Percentiles rank a stretch among this genome's conserved stretches.
phyloP scores from a whole-genome alignment of 1,140 invertebrate genomes.

The Cotesia glomerata region DNA sequence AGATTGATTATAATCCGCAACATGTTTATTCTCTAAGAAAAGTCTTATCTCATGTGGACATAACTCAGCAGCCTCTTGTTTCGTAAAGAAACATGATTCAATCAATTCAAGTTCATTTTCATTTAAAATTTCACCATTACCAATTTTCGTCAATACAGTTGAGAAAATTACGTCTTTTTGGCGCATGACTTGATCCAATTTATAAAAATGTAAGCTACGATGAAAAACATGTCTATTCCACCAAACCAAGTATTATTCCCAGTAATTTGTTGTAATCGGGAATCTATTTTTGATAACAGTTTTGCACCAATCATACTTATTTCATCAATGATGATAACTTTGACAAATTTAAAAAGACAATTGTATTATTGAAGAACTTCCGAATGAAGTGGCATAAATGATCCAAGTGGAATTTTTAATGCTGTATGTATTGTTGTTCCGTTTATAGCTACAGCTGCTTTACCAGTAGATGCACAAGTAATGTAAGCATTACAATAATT shows the following conservation, averaged over 20 bases:
- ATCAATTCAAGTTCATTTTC: slow-evolving; percentile 23
- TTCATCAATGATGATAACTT: slow-evolving; percentile 48
- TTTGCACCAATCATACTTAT: slow-evolving; percentile 46
- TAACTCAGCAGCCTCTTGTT: slow-evolving; percentile 15
- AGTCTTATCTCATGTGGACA: slow-evolving; percentile 35
- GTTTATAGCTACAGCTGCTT: slow-evolving; percentile 44
- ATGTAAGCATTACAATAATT: too few relatives aligned
- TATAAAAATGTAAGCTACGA: slow-evolving; percentile 42
- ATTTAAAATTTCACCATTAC: slow-evolving; percentile 33
- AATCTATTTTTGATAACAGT: slow-evolving; percentile 40
- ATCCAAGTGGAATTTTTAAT: slow-evolving; percentile 5
- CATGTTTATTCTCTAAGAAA: slow-evolving; percentile 11
- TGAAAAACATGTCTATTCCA: slow-evolving; percentile 34
- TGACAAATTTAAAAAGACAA: slow-evolving; percentile 30
- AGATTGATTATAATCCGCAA: not conserved
- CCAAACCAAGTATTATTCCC: slow-evolving; percentile 34
- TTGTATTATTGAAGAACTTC: slow-evolving; percentile 31
- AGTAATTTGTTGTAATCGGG: slow-evolving; percentile 45
- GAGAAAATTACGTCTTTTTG: slow-evolving; percentile 42
- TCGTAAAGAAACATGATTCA: slow-evolving; percentile 27
- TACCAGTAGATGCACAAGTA: too few relatives aligned
- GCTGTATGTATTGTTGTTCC: slow-evolving; percentile 38
- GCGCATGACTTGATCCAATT: slow-evolving; percentile 42
- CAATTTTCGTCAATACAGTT: slow-evolving; percentile 39
- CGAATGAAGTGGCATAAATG: slow-evolving; percentile 28